Evolutionary conservation across 2,113 vertebrate genomes (phyloP).

Genomic region (Asarcornis scutulata): DNA sequence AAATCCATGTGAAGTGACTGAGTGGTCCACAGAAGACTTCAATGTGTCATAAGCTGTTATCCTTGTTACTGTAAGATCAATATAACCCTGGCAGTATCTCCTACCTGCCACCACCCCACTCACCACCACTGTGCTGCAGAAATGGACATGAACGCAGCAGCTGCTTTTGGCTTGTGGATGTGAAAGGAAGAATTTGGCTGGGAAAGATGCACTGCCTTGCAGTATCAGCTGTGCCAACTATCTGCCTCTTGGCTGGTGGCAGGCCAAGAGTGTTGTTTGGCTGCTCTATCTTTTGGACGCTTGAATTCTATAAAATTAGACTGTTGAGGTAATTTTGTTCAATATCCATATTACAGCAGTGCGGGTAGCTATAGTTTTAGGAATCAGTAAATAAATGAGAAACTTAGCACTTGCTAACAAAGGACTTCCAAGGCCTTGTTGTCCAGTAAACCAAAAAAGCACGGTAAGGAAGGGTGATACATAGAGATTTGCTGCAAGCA

Average conservation of each 20-base stretch:
- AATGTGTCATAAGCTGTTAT: neutral
- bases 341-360: neutral
- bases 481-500: neutral
- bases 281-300: neutral
- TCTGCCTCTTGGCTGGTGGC: neutral
- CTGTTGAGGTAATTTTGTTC: neutral
- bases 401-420: neutral
- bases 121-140: neutral
- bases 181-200: neutral
- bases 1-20: neutral
- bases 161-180: neutral
- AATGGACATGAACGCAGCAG: rapidly evolving
- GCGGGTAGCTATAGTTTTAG: neutral
- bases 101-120: neutral
- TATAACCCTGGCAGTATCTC: neutral
- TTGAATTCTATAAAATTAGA: neutral
- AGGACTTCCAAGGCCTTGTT: neutral
- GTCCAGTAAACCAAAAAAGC: neutral
- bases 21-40: neutral
- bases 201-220: neutral
- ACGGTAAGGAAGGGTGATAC: neutral
- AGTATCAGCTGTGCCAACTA: rapidly evolving
- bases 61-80: neutral
- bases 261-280: neutral
- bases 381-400: neutral